Evolutionary conservation across 2,797 vertebrate genomes (phyloP).

Genomic region (Aphelocoma californica): DNA sequence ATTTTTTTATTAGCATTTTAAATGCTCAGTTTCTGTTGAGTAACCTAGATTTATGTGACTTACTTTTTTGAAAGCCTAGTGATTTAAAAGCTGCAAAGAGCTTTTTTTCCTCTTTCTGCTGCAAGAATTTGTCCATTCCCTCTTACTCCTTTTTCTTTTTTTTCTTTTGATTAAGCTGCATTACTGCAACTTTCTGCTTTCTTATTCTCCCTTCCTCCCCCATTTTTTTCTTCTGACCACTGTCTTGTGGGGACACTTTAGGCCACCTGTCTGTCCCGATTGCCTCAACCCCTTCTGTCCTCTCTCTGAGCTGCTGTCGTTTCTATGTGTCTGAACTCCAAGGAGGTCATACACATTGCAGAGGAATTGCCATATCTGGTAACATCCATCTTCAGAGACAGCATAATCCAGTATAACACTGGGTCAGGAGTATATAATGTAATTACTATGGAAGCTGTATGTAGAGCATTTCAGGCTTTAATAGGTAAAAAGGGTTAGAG

Average conservation of each 20-base stretch:
- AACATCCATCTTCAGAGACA: not conserved
- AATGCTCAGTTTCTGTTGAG: not conserved
- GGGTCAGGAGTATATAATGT: not conserved
- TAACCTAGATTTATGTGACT: not conserved
- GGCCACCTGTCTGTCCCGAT: not conserved
- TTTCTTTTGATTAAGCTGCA: not conserved
- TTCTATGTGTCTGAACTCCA: not conserved
- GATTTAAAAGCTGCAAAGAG: not conserved
- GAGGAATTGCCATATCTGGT: not conserved
- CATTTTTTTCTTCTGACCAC: not conserved
- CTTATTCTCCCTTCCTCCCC: not conserved
- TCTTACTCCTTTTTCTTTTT: not conserved
- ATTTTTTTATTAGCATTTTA: not conserved
- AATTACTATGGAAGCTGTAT: not conserved
- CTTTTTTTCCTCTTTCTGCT: not conserved
- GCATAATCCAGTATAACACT: not conserved
- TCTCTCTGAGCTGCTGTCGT: not conserved
- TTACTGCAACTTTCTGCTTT: not conserved
- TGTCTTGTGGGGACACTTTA: not conserved
- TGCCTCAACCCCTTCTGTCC: not conserved
- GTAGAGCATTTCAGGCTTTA: not conserved
- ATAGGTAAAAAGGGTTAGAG: not conserved
- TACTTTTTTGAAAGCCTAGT: not conserved
- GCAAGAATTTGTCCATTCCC: not conserved
- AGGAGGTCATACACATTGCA: not conserved